Evolutionary conservation across 2,888 invertebrate species (phyloP).

Genomic region (Idaea straminata): DNA sequence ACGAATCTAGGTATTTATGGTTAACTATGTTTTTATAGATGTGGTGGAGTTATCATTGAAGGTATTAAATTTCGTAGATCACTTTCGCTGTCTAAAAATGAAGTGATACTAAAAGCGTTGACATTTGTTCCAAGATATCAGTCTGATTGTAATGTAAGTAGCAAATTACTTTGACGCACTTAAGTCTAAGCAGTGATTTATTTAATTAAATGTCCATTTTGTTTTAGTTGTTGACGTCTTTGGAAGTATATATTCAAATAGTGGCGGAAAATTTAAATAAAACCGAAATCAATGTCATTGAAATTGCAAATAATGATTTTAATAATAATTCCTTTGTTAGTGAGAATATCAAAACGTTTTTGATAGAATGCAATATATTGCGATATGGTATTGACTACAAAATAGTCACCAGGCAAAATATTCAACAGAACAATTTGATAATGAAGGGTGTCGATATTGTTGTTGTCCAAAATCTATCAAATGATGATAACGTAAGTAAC

Average conservation of each 20-base stretch:
- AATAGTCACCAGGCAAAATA: conserved; percentile 13
- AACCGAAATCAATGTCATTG: conserved; percentile 26
- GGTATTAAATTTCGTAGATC: conserved; percentile 31
- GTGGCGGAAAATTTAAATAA: conserved; percentile 38
- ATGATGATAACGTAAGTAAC: conserved; percentile 21
- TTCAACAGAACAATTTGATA: conserved; percentile 8
- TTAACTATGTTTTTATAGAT: conserved; percentile 29
- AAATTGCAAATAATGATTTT: conserved; percentile 17
- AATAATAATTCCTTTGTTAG: conserved; percentile 15
- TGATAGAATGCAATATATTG: conserved; percentile 11
- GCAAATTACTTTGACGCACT: not conserved
- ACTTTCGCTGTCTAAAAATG: conserved; percentile 14
- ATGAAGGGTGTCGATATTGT: conserved; percentile 26
- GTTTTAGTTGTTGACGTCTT: conserved; percentile 27
- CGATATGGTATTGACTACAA: conserved; percentile 25
- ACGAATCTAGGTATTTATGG: not conserved
- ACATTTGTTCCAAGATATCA: conserved; percentile 27
- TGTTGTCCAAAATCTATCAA: conserved; percentile 31
- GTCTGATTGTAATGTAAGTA: conserved; percentile 27
- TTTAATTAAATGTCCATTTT: not conserved
- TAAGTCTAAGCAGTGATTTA: too few relatives aligned
- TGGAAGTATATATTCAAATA: conserved; percentile 36
- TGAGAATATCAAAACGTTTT: conserved; percentile 20
- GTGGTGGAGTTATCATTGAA: conserved; percentile 39
- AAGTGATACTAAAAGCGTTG: conserved; percentile 23